A percentile compares a stretch with the other conserved stretches of the same genome.
phyloP scores from a whole-genome alignment of 2,113 vertebrate species.

The Dipodomys merriami region DNA sequence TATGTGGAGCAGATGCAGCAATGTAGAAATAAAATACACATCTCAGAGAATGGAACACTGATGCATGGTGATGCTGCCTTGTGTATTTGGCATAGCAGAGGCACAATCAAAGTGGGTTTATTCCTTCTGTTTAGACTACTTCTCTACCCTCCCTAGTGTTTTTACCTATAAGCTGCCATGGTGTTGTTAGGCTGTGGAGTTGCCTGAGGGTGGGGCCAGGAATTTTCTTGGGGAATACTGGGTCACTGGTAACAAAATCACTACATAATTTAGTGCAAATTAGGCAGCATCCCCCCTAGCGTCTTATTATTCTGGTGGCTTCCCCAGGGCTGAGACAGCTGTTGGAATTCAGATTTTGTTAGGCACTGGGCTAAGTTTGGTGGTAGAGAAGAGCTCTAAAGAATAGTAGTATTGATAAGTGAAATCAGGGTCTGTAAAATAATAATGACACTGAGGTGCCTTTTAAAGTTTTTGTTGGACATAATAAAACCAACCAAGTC shows the following conservation, averaged over 20 bases:
- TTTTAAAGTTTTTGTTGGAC: slow-evolving; percentile 67
- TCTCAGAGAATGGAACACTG: slow-evolving; percentile 31
- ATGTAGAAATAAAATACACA: slow-evolving; percentile 71
- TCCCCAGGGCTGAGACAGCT: slow-evolving; percentile 68
- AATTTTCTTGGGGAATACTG: slow-evolving; percentile 68
- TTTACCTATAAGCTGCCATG: slow-evolving; percentile 57
- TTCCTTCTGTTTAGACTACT: slow-evolving; percentile 68
- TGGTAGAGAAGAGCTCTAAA: slow-evolving; percentile 60
- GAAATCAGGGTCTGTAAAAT: slow-evolving; percentile 68
- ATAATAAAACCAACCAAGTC: slow-evolving; percentile 55
- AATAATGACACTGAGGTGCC: slow-evolving; percentile 55
- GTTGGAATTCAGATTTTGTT: slow-evolving; percentile 75
- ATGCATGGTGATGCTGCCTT: slow-evolving; percentile 46
- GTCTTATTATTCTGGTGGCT: slow-evolving; percentile 68
- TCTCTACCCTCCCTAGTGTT: slow-evolving; percentile 56
- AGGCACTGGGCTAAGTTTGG: slow-evolving; percentile 57
- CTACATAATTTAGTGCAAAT: slow-evolving; percentile 74
- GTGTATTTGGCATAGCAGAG: slow-evolving; percentile 64
- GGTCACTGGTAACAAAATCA: slow-evolving; percentile 76
- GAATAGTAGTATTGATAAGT: slow-evolving; percentile 73
- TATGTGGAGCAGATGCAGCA: slow-evolving; percentile 68
- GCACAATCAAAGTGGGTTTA: slow-evolving; percentile 58
- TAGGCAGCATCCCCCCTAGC: slow-evolving; percentile 51
- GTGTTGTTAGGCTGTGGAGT: slow-evolving; percentile 65
- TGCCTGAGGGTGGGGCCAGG: slow-evolving; percentile 49